Evolutionary conservation across 2,797 vertebrate genomes (phyloP).

Genomic region (Dendrocincla tyrannina): DNA sequence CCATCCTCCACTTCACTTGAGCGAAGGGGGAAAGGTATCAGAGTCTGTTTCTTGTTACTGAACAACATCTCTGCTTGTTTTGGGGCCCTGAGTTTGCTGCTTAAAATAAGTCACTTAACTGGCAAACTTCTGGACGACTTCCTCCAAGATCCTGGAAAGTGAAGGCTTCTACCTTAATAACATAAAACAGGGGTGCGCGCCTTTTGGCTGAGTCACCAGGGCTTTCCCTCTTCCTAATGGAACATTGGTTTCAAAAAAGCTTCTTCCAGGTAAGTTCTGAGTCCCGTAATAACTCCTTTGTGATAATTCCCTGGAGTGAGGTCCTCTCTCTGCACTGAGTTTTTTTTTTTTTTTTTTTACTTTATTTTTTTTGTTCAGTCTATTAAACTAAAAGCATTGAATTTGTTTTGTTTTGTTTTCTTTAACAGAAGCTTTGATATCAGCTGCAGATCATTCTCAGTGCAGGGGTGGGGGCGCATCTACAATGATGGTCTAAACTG

Average conservation of each 20-base stretch:
- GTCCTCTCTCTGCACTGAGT: conserved; percentile 73
- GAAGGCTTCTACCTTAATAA: conserved; percentile 82
- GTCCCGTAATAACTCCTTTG: conserved; percentile 70
- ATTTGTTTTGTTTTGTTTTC: conserved; percentile 83
- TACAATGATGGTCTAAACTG: conserved; percentile 73
- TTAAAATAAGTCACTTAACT: conserved; percentile 77
- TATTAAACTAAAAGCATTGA: conserved; percentile 80
- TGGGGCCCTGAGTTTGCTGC: conserved; percentile 84
- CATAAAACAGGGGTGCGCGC: conserved; percentile 81
- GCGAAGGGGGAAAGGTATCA: conserved; percentile 76
- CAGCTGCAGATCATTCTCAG: conserved; percentile 81
- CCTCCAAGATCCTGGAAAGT: conserved; percentile 84
- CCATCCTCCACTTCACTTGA: conserved; percentile 62
- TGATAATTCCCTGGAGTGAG: conserved; percentile 71
- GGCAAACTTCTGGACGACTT: conserved; percentile 81
- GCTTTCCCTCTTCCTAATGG: conserved; percentile 83
- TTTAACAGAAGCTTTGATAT: conserved; percentile 82
- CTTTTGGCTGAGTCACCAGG: conserved; percentile 85
- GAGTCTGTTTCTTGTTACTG: conserved; percentile 99
- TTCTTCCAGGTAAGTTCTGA: conserved; percentile 83
- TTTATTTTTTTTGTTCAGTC: conserved; percentile 58
- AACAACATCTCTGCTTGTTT: conserved; percentile 83
- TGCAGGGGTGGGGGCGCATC: conserved; percentile 80
- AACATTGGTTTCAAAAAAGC: conserved; percentile 82
- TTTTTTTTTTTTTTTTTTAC: conserved; percentile 26